A percentile compares a stretch with the other conserved stretches of the same genome.
Evolutionary conservation across 2,113 vertebrate genomes (phyloP).

Genomic region (Oryzias melastigma): DNA sequence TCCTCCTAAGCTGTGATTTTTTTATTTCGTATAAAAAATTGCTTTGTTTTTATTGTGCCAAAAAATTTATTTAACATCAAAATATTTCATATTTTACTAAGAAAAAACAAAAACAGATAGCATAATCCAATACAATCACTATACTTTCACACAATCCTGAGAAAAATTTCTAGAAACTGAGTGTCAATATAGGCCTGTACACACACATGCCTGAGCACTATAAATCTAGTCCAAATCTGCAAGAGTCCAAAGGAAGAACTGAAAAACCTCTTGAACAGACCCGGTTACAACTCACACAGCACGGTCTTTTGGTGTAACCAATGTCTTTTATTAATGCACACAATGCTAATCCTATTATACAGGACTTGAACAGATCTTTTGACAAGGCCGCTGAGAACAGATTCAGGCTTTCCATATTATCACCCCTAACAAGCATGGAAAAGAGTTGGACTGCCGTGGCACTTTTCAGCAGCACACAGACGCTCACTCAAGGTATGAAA

Average conservation of each 20-base stretch:
- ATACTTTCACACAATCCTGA: too few relatives aligned
- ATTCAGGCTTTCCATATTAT: constrained; percentile 24
- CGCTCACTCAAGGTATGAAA: constrained; percentile 57
- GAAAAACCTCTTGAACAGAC: constrained; percentile 15
- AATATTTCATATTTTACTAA: too few relatives aligned
- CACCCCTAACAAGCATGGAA: constrained; percentile 27
- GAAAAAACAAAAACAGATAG: too few relatives aligned
- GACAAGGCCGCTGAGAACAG: constrained; percentile 5
- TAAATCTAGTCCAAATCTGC: not conserved
- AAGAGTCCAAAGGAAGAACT: not conserved
- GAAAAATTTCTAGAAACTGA: too few relatives aligned
- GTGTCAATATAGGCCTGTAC: too few relatives aligned
- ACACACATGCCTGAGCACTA: not conserved
- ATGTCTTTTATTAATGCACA: constrained; percentile 34
- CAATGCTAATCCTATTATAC: constrained; percentile 57
- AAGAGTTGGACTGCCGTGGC: constrained; percentile 26
- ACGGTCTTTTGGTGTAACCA: constrained; percentile 29
- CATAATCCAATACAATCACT: too few relatives aligned
- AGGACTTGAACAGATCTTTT: constrained; percentile 20
- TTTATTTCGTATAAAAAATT: too few relatives aligned
- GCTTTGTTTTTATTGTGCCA: too few relatives aligned
- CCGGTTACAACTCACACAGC: constrained; percentile 32
- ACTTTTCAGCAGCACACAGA: constrained; percentile 38
- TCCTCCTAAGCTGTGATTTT: too few relatives aligned
- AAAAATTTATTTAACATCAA: too few relatives aligned